Conservation (phyloP, 2,797 vertebrate species). For the Cottoperca gobio region DNA sequence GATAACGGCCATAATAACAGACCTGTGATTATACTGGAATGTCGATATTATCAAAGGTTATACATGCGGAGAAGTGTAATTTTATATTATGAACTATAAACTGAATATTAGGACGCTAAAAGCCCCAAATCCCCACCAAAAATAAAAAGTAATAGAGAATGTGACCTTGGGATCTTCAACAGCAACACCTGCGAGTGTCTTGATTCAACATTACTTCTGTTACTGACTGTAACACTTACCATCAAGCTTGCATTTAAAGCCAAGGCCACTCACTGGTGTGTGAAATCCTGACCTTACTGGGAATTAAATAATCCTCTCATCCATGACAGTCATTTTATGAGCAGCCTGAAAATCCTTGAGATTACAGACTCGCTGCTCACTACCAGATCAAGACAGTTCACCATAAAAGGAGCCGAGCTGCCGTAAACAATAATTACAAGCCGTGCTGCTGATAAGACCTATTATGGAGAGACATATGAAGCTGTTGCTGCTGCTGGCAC, state of each 20-base stretch:
- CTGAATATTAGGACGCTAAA: neutral
- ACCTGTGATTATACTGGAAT: neutral
- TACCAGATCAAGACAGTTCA: constrained; percentile 52
- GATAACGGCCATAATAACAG: constrained; percentile 3
- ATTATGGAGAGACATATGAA: constrained; percentile 67
- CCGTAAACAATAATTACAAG: constrained; percentile 77
- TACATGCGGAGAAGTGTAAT: neutral
- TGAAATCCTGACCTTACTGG: constrained; percentile 70
- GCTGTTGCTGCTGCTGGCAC: constrained; percentile 58
- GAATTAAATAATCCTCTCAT: constrained; percentile 69
- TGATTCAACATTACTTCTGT: neutral
- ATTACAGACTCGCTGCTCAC: constrained; percentile 68
- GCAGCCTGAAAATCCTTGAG: constrained; percentile 55
- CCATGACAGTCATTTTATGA: constrained; percentile 69
- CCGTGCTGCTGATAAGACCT: constrained; percentile 55
- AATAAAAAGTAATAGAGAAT: neutral
- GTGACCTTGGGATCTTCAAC: neutral
- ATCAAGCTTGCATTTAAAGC: constrained; percentile 46
- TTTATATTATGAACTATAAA: constrained; percentile 17
- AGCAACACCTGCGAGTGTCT: constrained; percentile 9
- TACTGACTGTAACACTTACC: constrained; percentile 21
- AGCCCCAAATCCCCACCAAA: neutral
- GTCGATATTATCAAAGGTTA: constrained; percentile 25
- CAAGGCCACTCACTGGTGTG: constrained; percentile 41
- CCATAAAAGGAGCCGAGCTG: constrained; percentile 70